These are phyloP conservation scores for Pangasianodon gigas DNA, from an alignment of 2,113 vertebrate genomes.

Conservation along the genomic window DNA sequence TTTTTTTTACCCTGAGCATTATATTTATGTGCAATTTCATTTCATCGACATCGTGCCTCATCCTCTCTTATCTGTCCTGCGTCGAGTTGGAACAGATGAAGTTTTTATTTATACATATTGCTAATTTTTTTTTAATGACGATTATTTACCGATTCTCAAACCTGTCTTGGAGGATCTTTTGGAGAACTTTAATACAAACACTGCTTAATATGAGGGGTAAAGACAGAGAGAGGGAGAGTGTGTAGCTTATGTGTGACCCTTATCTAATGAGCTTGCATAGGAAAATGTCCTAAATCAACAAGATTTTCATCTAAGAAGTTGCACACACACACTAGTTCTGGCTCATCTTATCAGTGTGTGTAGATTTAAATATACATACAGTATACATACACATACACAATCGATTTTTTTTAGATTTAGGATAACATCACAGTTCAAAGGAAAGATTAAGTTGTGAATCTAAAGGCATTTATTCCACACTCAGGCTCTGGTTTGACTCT, in stretches of 20 bases:
- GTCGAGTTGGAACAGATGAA: slow-evolving; percentile 50
- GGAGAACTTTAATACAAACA: neutral
- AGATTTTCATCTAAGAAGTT: slow-evolving; percentile 70
- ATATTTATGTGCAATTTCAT: slow-evolving; percentile 67
- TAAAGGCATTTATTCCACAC: slow-evolving; percentile 26
- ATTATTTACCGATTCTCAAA: slow-evolving; percentile 34
- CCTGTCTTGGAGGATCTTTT: neutral
- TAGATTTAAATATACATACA: slow-evolving; percentile 51
- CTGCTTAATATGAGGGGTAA: neutral
- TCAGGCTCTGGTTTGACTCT: slow-evolving; percentile 15
- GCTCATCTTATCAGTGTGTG: neutral
- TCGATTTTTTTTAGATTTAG: neutral
- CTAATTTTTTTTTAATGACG: neutral
- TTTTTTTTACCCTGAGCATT: slow-evolving; percentile 66
- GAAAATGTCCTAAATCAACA: slow-evolving; percentile 78
- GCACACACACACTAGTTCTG: slow-evolving; percentile 29
- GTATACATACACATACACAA: too few relatives aligned
- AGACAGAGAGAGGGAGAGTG: slow-evolving; percentile 1
- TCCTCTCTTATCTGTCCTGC: slow-evolving; percentile 59
- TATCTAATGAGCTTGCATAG: slow-evolving; percentile 68
- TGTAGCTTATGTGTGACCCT: slow-evolving; percentile 50
- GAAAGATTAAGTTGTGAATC: neutral
- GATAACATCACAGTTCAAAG: neutral
- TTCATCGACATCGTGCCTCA: slow-evolving; percentile 60
- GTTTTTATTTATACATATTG: slow-evolving; percentile 46